phyloP scores from a whole-genome alignment of 2,113 vertebrate species.

The Carassius gibelio region DNA sequence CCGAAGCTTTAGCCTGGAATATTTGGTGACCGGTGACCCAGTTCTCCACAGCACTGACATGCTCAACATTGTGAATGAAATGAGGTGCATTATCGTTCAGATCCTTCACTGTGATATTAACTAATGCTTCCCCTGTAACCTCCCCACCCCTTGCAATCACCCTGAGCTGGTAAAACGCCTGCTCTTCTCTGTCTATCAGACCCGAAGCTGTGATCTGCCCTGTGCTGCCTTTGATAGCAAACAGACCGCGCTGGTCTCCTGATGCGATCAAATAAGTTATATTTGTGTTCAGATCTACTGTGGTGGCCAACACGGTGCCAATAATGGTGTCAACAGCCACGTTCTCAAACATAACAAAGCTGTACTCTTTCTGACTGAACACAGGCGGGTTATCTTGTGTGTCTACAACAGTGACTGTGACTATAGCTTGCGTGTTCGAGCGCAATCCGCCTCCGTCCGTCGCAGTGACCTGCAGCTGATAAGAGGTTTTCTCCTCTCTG shows the following conservation, averaged over 20 bases:
- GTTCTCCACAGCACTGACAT: slow-evolving; percentile 92
- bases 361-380: slow-evolving; percentile 87
- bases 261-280: slow-evolving; percentile 93
- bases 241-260: slow-evolving; percentile 90
- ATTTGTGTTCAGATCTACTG: slow-evolving; percentile 91
- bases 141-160: slow-evolving; percentile 90
- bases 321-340: slow-evolving; percentile 82
- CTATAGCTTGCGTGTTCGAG: slow-evolving; percentile 86
- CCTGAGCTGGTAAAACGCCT: slow-evolving; percentile 89
- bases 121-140: slow-evolving; percentile 86
- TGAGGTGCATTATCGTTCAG: slow-evolving; percentile 94
- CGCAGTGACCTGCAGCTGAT: slow-evolving; percentile 90
- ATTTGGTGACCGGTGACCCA: slow-evolving; percentile 92
- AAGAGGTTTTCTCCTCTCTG: slow-evolving; percentile 91
- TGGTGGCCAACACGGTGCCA: slow-evolving; percentile 90
- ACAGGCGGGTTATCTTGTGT: slow-evolving; percentile 94
- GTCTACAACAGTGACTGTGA: slow-evolving; percentile 93
- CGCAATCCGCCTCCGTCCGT: slow-evolving; percentile 87
- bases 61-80: slow-evolving; percentile 87
- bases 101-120: slow-evolving; percentile 95
- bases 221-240: slow-evolving; percentile 77
- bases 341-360: slow-evolving; percentile 98
- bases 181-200: slow-evolving; percentile 91
- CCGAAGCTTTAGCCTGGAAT: slow-evolving; percentile 90
- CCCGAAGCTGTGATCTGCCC: slow-evolving; percentile 88